Evolutionary conservation across 2,888 invertebrate species (phyloP).

Genomic region (Erpobdella octoculata): DNA sequence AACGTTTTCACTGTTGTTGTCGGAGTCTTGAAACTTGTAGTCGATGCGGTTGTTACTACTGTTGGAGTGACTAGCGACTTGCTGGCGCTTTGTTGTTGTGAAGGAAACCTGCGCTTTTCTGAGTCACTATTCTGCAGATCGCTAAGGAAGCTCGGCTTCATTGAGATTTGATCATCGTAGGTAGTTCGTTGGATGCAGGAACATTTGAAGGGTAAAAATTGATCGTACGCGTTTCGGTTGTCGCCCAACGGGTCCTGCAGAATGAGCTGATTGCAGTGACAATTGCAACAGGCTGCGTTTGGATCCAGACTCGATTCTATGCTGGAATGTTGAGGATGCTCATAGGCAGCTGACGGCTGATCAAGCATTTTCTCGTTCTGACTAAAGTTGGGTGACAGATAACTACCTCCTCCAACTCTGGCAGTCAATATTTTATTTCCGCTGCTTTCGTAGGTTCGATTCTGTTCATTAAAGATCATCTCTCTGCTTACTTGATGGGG

Average conservation of each 20-base stretch:
- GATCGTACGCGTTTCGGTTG: not conserved
- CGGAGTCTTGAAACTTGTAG: no score
- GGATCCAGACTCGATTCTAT: not conserved
- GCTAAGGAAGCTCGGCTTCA: no score
- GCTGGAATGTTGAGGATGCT: not conserved
- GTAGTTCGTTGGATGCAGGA: slow-evolving; percentile 4
- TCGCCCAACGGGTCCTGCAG: not conserved
- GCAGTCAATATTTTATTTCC: not conserved
- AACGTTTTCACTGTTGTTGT: no score
- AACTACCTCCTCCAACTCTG: not conserved
- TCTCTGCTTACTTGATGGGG: not conserved
- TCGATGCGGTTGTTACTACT: no score
- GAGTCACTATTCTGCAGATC: no score
- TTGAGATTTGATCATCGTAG: no score
- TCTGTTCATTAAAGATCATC: not conserved
- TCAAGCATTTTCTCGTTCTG: not conserved
- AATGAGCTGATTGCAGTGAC: not conserved
- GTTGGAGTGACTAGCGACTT: no score
- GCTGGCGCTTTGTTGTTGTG: no score
- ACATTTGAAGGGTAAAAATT: slow-evolving; percentile 4
- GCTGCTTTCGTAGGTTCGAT: not conserved
- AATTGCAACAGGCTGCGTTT: not conserved
- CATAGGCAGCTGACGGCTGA: not conserved
- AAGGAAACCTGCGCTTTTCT: no score
- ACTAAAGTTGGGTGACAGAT: not conserved